Evolutionary conservation across 2,888 invertebrate genomes (phyloP).

Genomic region (Andrena camellia): DNA sequence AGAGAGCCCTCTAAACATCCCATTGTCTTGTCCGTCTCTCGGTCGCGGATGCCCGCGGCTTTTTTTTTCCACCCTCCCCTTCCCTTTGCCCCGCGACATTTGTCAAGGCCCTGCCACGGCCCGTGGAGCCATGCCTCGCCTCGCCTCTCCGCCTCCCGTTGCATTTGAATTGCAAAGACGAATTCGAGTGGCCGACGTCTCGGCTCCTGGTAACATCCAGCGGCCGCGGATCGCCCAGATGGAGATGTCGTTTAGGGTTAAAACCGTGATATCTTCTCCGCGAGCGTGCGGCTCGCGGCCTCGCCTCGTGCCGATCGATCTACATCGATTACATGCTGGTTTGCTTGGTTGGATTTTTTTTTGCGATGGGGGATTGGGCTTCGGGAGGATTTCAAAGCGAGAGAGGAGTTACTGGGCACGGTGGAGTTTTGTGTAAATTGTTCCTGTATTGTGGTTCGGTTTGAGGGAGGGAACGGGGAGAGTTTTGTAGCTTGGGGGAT

Average conservation of each 20-base stretch:
- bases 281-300: slow-evolving; percentile 9
- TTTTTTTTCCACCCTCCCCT: slow-evolving; percentile 65
- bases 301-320: slow-evolving; percentile 37
- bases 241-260: slow-evolving; percentile 75
- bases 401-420: no score
- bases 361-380: background rate
- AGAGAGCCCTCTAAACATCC: slow-evolving; percentile 82
- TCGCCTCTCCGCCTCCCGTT: background rate
- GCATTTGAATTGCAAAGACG: slow-evolving; percentile 83
- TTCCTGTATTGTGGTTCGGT: no score
- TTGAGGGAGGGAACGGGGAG: no score
- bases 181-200: slow-evolving; percentile 63
- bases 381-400: background rate
- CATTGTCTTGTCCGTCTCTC: slow-evolving; percentile 84
- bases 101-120: slow-evolving; percentile 77
- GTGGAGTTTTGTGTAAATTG: no score
- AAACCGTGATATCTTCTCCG: slow-evolving; percentile 48
- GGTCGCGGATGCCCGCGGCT: slow-evolving; percentile 60
- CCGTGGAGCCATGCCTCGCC: slow-evolving; percentile 4
- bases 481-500: no score
- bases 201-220: slow-evolving; percentile 35
- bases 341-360: no score
- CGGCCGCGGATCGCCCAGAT: slow-evolving; percentile 65
- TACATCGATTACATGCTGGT: slow-evolving; percentile 20
- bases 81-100: slow-evolving; percentile 76